Evolutionary conservation across 2,888 invertebrate species (phyloP).

Genomic region (Pachydiplax longipennis): DNA sequence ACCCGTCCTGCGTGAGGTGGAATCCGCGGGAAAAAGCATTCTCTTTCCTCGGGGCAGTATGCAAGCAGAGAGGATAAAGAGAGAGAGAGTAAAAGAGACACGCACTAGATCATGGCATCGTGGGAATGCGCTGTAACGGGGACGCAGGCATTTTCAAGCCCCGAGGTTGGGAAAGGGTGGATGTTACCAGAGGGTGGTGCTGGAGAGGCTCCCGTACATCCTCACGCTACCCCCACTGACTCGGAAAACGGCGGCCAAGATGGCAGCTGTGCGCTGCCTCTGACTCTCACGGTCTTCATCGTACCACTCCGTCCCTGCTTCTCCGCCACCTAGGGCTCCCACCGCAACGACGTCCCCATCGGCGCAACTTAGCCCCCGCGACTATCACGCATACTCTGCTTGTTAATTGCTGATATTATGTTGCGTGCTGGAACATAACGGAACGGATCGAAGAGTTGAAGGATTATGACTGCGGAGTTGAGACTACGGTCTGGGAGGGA

Average conservation of each 20-base stretch:
- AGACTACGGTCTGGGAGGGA: too few relatives aligned
- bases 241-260: background rate
- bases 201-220: too few relatives aligned
- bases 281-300: slow-evolving; percentile 9
- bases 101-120: slow-evolving; percentile 24
- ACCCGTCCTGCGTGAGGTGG: background rate
- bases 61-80: background rate
- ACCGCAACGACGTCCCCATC: too few relatives aligned
- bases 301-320: background rate
- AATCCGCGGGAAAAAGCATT: background rate
- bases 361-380: too few relatives aligned
- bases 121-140: slow-evolving; percentile 30
- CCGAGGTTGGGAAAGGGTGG: background rate
- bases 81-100: background rate
- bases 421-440: too few relatives aligned
- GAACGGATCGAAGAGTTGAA: too few relatives aligned
- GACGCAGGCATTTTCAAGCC: slow-evolving; percentile 28
- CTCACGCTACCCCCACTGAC: background rate
- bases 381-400: too few relatives aligned
- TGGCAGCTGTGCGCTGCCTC: slow-evolving; percentile 29
- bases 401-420: too few relatives aligned
- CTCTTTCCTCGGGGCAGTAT: background rate
- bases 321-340: background rate
- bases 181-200: background rate
- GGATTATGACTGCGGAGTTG: too few relatives aligned